A percentile compares a stretch with the other conserved stretches of the same genome.
phyloP scores from a whole-genome alignment of 2,888 invertebrate species.

The Neelides folsomi region DNA sequence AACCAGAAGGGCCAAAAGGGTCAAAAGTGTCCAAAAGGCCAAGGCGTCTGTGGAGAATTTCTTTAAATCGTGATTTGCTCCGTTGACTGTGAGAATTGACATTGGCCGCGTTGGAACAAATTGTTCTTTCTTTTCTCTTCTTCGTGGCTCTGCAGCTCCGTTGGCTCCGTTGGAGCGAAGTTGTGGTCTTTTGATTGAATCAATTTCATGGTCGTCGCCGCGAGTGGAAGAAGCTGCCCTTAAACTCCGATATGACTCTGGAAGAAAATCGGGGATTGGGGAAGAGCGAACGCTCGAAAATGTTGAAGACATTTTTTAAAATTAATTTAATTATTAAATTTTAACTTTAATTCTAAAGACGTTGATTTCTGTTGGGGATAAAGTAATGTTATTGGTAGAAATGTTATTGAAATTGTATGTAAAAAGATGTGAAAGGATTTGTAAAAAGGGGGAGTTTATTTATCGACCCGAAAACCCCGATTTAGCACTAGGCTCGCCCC shows the following conservation, averaged over 20 bases:
- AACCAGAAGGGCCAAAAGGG: constrained; percentile 55
- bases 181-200: not conserved
- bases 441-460: too few species aligned
- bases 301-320: constrained; percentile 24
- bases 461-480: too few species aligned
- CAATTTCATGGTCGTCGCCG: not conserved
- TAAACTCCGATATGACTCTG: constrained; percentile 28
- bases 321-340: not conserved
- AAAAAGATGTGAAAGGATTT: too few species aligned
- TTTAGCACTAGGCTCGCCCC: too few species aligned
- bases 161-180: not conserved
- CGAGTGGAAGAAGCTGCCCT: constrained; percentile 22
- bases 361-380: too few species aligned
- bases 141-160: not conserved
- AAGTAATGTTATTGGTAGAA: too few species aligned
- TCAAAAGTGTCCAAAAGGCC: constrained; percentile 61
- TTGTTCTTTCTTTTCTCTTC: not conserved
- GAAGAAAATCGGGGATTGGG: constrained; percentile 32
- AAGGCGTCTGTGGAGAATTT: constrained; percentile 43
- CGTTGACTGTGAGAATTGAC: constrained; percentile 17
- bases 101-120: constrained; percentile 1
- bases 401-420: too few species aligned
- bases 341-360: not conserved
- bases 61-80: constrained; percentile 23
- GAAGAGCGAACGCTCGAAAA: constrained; percentile 29